phyloP scores from a whole-genome alignment of 2,113 vertebrate genomes.

The Macrotus californicus region DNA sequence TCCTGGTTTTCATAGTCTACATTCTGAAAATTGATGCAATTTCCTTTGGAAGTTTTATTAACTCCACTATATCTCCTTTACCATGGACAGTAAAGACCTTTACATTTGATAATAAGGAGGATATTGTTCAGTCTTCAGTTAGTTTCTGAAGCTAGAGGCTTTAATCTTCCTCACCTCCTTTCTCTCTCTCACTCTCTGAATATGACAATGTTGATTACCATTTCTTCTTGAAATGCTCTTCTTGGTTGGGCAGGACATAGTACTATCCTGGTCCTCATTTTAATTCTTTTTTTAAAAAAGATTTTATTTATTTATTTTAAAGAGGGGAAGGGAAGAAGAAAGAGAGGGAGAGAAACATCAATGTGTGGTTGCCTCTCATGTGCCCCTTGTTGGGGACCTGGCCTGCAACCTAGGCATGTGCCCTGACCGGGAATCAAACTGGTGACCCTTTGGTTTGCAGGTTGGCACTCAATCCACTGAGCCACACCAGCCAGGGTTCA shows the following conservation, averaged over 20 bases:
- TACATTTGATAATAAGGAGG: background rate
- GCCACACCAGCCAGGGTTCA: background rate
- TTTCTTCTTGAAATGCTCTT: background rate
- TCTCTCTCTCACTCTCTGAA: background rate
- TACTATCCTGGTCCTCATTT: background rate
- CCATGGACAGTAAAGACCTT: background rate
- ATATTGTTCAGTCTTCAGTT: background rate
- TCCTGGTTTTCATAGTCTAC: background rate
- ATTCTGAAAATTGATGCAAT: background rate
- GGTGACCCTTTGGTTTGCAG: too few species aligned
- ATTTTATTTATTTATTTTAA: too few species aligned
- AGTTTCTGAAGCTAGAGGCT: background rate
- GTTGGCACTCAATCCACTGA: too few species aligned
- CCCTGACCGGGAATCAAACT: too few species aligned
- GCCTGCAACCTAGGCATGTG: too few species aligned
- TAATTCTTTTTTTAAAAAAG: background rate
- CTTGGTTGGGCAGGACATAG: background rate
- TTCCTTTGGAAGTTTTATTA: background rate
- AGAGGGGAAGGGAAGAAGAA: too few species aligned
- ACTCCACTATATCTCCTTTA: background rate
- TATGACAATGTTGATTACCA: background rate
- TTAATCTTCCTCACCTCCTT: background rate
- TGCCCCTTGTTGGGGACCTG: too few species aligned
- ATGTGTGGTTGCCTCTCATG: too few species aligned
- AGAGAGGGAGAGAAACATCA: too few species aligned